Evolutionary conservation across 1,140 invertebrate species (phyloP), one percentile per base, ranked within the genome.

Genomic region (Zaprionus tsacasi): DNA sequence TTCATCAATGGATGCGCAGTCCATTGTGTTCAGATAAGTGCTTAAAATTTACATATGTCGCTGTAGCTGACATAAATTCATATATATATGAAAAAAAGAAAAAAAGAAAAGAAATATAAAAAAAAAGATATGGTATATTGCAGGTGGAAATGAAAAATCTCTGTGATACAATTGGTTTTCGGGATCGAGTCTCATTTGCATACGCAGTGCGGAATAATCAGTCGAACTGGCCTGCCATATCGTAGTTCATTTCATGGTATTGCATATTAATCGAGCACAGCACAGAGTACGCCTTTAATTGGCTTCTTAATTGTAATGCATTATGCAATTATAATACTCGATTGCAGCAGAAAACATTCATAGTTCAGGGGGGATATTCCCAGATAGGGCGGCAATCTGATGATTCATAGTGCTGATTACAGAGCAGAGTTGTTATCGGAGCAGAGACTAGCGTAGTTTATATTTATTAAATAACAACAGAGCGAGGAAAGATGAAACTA

Each of bases 11-110:
- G 73, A 80, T 79, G 68, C 74, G 55, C 27, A 57, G 33, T 7
- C 56, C 48, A 74, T 80, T 88, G 83, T 78, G 71, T 57, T 38
- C 35, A 69, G 58, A 64, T 48, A 54, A 66, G 36, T 58, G 33
- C n/a, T 56, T 8, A 8, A 40, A 45, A 74, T 87, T 82, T 79
- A 76, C 83, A 87, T 87, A 77, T 50, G 50, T 54, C 72, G 52
- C 13, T 43, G 13, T 25, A 27, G 35, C 21, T 55, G 63, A 50
- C 17, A 25, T n/a, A 59, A 12, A 50, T 33, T 30, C 10, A 43
- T 27, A 63, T 15, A 30, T 59, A 33, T 48, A 54, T 15, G n/a
- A n/a, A n/a, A n/a, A n/a, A n/a, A n/a, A n/a, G n/a, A n/a, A n/a
- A n/a, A n/a, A n/a, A n/a, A n/a, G n/a, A n/a, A n/a, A n/a, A 45